Evolutionary conservation across 2,888 invertebrate species (phyloP).

Genomic region (Ectemnius cavifrons): DNA sequence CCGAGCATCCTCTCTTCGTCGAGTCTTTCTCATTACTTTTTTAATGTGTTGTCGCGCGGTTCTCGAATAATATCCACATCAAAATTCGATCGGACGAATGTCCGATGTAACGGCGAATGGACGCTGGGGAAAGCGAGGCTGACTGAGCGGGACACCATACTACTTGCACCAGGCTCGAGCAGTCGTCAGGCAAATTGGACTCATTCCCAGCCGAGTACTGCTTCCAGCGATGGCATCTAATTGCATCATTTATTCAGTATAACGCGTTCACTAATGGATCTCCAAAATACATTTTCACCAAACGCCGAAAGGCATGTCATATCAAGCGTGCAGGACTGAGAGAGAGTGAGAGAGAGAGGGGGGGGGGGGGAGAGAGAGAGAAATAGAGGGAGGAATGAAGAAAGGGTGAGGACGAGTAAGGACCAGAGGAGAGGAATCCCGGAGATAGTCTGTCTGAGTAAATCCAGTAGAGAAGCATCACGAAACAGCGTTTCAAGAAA

Average conservation of each 20-base stretch:
- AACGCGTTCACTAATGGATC: slow-evolving; percentile 40
- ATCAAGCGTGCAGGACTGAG: background rate
- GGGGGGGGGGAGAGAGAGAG: background rate
- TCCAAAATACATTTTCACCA: slow-evolving; percentile 37
- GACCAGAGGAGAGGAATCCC: too few relatives aligned
- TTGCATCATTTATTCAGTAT: slow-evolving; percentile 54
- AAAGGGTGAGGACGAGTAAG: background rate
- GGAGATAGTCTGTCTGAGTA: background rate
- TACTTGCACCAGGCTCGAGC: slow-evolving; percentile 33
- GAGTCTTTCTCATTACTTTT: slow-evolving; percentile 3
- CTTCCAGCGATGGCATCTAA: slow-evolving; percentile 43
- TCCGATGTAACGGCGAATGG: slow-evolving; percentile 1
- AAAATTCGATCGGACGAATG: slow-evolving; percentile 8
- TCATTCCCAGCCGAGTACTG: slow-evolving; percentile 39
- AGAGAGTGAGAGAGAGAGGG: background rate
- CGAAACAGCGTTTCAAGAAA: background rate
- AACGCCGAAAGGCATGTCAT: slow-evolving; percentile 24
- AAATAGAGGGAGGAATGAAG: too few relatives aligned
- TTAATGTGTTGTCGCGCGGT: background rate
- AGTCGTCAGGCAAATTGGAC: slow-evolving; percentile 48
- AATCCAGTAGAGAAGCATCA: background rate
- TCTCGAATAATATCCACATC: background rate
- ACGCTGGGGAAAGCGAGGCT: background rate
- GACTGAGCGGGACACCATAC: slow-evolving; percentile 24
- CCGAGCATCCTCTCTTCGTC: background rate